Evolutionary conservation across 2,113 vertebrate genomes (phyloP), one percentile per base, ranked within the genome.

Genomic region (Zonotrichia leucophrys): DNA sequence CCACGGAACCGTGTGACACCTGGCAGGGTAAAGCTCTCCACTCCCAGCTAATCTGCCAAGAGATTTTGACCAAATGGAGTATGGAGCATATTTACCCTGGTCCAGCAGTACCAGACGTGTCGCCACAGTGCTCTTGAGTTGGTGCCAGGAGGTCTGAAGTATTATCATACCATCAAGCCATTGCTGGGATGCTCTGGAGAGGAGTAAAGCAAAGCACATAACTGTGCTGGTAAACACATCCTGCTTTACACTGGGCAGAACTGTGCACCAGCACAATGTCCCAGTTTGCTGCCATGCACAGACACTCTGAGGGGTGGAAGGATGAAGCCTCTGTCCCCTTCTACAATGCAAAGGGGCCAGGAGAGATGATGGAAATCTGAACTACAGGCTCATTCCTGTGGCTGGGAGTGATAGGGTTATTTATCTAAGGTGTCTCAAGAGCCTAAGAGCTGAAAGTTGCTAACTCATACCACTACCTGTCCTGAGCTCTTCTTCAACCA

Each of bases 1-100:
- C 41, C 28, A 19, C 0, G 0, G 63, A 66, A 44, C 19, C 0
- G 0, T 15, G 58, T 5, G 35, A 66, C 46, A 72, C 60, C 74
- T 11, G 22, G 66, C 69, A 72, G 84, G 20, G 50, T 9, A 77
- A 31, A 92, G 31, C n/a, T 66, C 66, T 41, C 46, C 55, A 23
- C 41, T 37, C n/a, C 19, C 50, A 86, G 67, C 52, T 64, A 13
- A 81, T 42, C 47, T 87, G 69, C 60, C 73, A 70, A 33, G 69
- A 70, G 56, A 47, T 72, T 82, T 35, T 15, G 52, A 75, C 62
- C 33, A 24, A 91, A 92, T 68, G 67, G 72, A 83, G 87, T 52
- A 39, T 50, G 35, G 64, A 81, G 39, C 25, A 13, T 25, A 53
- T 82, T 94, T 72, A 33, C 84, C 27, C 60, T 31, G 27, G 41